Base-by-base conservation (phyloP, 2,888 invertebrate genomes). In the Synanthedon tipuliformis region DNA sequence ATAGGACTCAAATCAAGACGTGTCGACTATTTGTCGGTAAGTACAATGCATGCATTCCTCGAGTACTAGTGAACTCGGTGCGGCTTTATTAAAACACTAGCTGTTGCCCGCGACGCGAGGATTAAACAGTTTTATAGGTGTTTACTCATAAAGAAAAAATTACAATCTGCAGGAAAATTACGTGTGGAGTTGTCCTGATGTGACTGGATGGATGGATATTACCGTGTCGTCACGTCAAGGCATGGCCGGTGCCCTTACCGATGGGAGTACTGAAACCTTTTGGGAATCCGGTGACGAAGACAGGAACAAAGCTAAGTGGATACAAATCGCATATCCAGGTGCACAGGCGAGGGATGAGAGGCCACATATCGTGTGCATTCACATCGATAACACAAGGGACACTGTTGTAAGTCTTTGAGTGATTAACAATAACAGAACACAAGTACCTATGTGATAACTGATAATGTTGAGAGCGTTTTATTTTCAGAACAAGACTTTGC, bases 201-300 rank as follows among this genome's bases (percentile, higher is more conserved):
- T 97, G 59, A 96, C 96, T 0, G 78, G 89, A 0, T 88, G 89
- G 62, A 89, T 93, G 40, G 95, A 95, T 63, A 90, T 97, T 51
- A 94, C 93, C 61, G 96, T 96, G 0, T 98, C 98, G 0, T 98
- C 97, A 60, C 90, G 98, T 0, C 95, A 94, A 68, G 97, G 96
- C 7, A 97, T 99, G 96, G 92, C 96, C 3, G 94, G 93, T 2
- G 96, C 97, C 60, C 88, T 99, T 13, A 94, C 93, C 0, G 99
- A 99, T 74, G 94, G 94, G 66, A 96, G 96, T 4, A 97, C 98
- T 0, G 99, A 99, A 77, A 99, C 99, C 0, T 99, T 99, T 82
- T 99, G 99, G 99, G 99, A 99, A 82, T 97, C 97, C 41, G 98
- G 97, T 0, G 98, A 98, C 67, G 98, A 98, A 70, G 98, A 99